A percentile compares a stretch with the other conserved stretches of the same genome.
These are phyloP conservation scores for Centropus unirufus DNA, from an alignment of 2,113 vertebrate species.

Conservation along the genomic window DNA sequence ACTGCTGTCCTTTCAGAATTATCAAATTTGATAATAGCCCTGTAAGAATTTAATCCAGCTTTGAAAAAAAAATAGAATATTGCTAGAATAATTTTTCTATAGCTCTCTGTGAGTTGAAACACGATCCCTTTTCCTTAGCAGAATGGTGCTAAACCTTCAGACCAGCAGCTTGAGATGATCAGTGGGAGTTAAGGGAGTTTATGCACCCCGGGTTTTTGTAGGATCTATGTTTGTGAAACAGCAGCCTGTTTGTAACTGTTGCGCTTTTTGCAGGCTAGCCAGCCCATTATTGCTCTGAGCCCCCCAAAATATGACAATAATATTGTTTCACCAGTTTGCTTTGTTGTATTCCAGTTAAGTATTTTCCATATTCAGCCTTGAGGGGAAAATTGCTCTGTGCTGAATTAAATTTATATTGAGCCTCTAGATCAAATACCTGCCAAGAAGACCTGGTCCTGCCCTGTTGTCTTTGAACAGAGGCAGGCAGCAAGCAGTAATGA, in stretches of 20 bases:
- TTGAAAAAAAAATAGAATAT: background rate
- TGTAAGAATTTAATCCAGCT: background rate
- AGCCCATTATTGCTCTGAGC: background rate
- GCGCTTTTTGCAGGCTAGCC: background rate
- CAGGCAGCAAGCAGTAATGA: background rate
- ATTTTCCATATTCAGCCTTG: background rate
- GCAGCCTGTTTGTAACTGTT: background rate
- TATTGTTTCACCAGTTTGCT: background rate
- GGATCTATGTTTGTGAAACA: background rate
- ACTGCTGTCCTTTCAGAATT: background rate
- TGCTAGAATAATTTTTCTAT: background rate
- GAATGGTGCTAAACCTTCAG: background rate
- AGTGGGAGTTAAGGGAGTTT: background rate
- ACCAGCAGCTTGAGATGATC: background rate
- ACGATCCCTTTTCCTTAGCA: background rate
- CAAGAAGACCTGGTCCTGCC: background rate
- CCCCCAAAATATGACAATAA: background rate
- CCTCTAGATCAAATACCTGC: background rate
- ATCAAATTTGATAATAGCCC: background rate
- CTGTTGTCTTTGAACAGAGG: background rate
- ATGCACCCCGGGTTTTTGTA: background rate
- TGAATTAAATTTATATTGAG: background rate
- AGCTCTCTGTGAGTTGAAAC: background rate
- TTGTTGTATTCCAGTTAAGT: background rate
- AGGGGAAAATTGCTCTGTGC: background rate